These are phyloP conservation scores for Anoplius nigerrimus DNA, from an alignment of 2,888 invertebrate species.

Conservation along the genomic window DNA sequence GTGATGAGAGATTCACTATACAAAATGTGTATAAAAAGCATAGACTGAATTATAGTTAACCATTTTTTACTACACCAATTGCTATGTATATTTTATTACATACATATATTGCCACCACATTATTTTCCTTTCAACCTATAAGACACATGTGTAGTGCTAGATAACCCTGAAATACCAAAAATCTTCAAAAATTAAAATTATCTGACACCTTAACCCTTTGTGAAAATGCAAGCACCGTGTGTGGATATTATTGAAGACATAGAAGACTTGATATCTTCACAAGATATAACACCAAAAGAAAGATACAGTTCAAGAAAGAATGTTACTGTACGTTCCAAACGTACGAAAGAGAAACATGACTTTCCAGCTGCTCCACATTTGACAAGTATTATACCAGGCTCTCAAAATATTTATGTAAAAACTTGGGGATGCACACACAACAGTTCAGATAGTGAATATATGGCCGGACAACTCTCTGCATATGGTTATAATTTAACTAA, in stretches of 20 bases:
- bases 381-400: conserved; percentile 79
- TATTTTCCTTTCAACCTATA: no score
- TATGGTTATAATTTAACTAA: conserved; percentile 92
- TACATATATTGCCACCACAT: no score
- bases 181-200: neutral
- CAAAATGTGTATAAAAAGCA: no score
- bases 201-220: neutral
- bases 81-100: no score
- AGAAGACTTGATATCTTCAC: conserved; percentile 88
- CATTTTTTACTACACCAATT: no score
- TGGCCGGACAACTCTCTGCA: conserved; percentile 94
- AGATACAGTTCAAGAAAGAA: conserved; percentile 84
- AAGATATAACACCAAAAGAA: conserved; percentile 87
- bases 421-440: conserved; percentile 99
- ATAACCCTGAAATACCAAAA: no score
- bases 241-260: conserved; percentile 82
- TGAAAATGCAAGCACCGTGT: neutral
- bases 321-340: conserved; percentile 81
- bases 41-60: no score
- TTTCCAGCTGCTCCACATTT: conserved; percentile 51
- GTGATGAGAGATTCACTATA: no score
- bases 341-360: conserved; percentile 56
- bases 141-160: no score
- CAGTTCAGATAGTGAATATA: conserved; percentile 98
- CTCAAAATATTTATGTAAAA: conserved; percentile 81